Percentiles rank a stretch among this genome's conserved stretches.
Evolutionary conservation across 1,140 invertebrate species (phyloP).

Genomic region (Bathynomus jamesi): DNA sequence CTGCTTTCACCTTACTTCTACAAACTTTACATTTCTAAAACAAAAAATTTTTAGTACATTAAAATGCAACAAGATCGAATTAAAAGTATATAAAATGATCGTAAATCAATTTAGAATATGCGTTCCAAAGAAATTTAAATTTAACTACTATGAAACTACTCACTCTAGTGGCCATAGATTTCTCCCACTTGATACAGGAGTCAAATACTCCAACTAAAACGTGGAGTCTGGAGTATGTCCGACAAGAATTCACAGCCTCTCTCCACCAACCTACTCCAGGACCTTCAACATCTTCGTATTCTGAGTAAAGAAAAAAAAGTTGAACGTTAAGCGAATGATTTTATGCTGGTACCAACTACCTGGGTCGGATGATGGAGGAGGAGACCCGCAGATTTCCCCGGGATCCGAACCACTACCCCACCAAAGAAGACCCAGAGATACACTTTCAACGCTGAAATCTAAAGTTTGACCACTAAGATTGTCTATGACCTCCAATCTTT

Average conservation of each 20-base stretch:
- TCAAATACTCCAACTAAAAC: constrained; percentile 45
- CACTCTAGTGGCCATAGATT: constrained; percentile 47
- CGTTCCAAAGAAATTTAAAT: too few relatives aligned
- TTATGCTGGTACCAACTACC: background rate
- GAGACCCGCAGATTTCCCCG: background rate
- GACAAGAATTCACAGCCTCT: constrained; percentile 42
- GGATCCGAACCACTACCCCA: too few relatives aligned
- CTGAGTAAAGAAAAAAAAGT: constrained; percentile 21
- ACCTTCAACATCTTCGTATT: constrained; percentile 38
- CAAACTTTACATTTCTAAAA: constrained; percentile 48
- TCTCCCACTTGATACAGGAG: constrained; percentile 47
- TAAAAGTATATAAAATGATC: too few relatives aligned
- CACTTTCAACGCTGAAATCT: too few relatives aligned
- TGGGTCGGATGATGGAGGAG: background rate
- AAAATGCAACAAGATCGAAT: too few relatives aligned
- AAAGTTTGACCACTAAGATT: too few relatives aligned
- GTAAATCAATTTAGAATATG: too few relatives aligned
- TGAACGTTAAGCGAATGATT: background rate
- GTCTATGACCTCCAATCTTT: too few relatives aligned
- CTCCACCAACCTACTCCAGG: constrained; percentile 41
- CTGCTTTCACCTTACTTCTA: constrained; percentile 43
- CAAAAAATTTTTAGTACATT: constrained; percentile 10
- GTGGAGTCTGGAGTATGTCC: constrained; percentile 44
- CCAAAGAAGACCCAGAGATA: too few relatives aligned
- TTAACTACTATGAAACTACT: too few relatives aligned